phyloP scores from a whole-genome alignment of 2,113 vertebrate species.

The Agelaius tricolor region DNA sequence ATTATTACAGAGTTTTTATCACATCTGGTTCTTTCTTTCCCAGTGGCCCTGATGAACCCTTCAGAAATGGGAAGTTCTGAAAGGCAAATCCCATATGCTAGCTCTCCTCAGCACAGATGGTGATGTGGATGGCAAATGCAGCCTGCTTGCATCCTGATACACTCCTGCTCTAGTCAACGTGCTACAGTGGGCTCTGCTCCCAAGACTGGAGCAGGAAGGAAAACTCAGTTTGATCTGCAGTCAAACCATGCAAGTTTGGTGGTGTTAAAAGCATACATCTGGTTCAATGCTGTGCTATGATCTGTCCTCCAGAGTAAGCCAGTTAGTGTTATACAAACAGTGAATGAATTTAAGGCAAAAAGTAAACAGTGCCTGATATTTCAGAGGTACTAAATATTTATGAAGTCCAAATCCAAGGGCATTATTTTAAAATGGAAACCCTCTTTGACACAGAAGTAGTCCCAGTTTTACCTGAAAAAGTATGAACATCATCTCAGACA shows the following conservation, averaged over 20 bases:
- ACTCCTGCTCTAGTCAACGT: constrained; percentile 43
- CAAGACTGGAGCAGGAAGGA: not conserved
- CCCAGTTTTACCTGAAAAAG: not conserved
- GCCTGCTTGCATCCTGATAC: constrained; percentile 2
- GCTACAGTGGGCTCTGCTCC: not conserved
- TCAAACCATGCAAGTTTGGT: not conserved
- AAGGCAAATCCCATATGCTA: constrained; percentile 45
- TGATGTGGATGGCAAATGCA: constrained; percentile 4
- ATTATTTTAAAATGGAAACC: not conserved
- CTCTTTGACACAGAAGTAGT: not conserved
- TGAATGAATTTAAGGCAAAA: not conserved
- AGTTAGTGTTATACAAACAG: not conserved
- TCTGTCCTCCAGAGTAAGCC: constrained; percentile 7
- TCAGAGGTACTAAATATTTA: not conserved
- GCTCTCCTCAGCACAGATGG: constrained; percentile 22
- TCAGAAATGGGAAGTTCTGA: constrained; percentile 53
- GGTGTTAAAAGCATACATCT: not conserved
- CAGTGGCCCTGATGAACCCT: constrained; percentile 3
- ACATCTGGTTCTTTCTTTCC: constrained; percentile 57
- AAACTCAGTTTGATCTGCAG: not conserved
- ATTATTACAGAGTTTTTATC: constrained; percentile 58
- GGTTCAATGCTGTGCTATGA: not conserved
- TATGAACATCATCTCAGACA: not conserved
- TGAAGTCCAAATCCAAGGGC: not conserved
- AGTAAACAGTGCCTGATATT: not conserved